Conservation (phyloP, 2,888 invertebrate species). For the Conistra vaccinii region DNA sequence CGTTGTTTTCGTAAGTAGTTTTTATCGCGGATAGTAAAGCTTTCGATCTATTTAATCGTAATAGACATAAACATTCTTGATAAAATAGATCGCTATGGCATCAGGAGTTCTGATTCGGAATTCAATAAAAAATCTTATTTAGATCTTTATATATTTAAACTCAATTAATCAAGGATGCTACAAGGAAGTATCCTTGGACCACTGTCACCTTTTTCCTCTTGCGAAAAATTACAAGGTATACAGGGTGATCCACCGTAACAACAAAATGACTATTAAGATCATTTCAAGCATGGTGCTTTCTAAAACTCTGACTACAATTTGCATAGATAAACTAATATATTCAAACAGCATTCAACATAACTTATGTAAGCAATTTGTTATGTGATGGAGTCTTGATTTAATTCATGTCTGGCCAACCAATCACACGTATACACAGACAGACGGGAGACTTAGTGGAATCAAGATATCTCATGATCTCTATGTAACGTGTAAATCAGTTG, state of each 20-base stretch:
- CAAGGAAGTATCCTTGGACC: background rate
- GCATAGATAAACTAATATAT: conserved; percentile 54
- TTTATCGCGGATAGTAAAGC: background rate
- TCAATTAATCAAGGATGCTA: background rate
- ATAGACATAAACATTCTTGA: background rate
- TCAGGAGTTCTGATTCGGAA: background rate
- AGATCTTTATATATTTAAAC: background rate
- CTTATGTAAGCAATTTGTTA: conserved; percentile 55
- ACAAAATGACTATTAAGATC: background rate
- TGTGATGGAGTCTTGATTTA: conserved; percentile 55
- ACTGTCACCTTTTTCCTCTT: background rate
- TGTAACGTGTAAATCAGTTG: conserved; percentile 45
- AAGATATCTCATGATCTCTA: conserved; percentile 54
- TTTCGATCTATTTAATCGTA: background rate
- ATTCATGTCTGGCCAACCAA: conserved; percentile 49
- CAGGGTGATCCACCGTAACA: background rate
- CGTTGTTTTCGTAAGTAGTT: background rate
- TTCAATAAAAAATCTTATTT: background rate
- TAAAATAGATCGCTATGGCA: background rate
- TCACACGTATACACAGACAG: conserved; percentile 42
- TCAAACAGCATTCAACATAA: conserved; percentile 50
- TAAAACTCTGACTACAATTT: conserved; percentile 37
- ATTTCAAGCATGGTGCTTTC: background rate
- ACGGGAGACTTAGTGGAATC: conserved; percentile 48
- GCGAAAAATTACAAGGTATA: background rate